Evolutionary conservation across 1,140 invertebrate species (phyloP), one percentile per base, ranked within the genome.

Genomic region (Lasaia peninsularis): DNA sequence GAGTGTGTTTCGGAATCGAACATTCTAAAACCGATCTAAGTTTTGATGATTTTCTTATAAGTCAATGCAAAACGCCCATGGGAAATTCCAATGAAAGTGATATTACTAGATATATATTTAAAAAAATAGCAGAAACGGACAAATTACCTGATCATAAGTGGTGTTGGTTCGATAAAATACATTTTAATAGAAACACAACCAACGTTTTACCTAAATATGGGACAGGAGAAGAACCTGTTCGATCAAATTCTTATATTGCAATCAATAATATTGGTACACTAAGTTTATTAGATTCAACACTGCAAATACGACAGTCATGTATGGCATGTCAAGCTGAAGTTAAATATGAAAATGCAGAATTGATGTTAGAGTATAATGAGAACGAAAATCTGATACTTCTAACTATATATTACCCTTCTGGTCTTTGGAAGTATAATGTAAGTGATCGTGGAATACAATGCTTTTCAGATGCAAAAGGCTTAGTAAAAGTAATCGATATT

Each of bases 401-500:
- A 11, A 86, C 80, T 35, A 56, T 86, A 58, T 86, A 85, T 64
- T 78, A 58, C 63, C 78, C 83, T 5, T 83, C 78, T 11, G 77
- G 81, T 56, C 62, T 86, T 58, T 86, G 81, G 81, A 82, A 77
- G 68, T 78, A 81, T 55, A 65, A 73, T 56, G 21, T 60, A 12
- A 63, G 70, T 50, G 83, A 86, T 63, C 75, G 59, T 55, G 83
- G 81, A 12, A 65, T 86, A 52, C 80, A 83, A 58, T 86, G 83
- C 69, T 86, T 86, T 71, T 82, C 83, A 7, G 71, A 86, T 63
- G 80, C 76, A 28, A 75, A 78, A 58, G 83, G 83, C 14, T 84
- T 78, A 65, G 69, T 73, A 8, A 72, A 61, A 59, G 73, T 78
- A 3, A 62, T 84, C 20, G 67, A 78, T 40, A 59, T 86, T 2